Conservation (phyloP, 2,888 invertebrate species). For the Penaeus monodon region DNA sequence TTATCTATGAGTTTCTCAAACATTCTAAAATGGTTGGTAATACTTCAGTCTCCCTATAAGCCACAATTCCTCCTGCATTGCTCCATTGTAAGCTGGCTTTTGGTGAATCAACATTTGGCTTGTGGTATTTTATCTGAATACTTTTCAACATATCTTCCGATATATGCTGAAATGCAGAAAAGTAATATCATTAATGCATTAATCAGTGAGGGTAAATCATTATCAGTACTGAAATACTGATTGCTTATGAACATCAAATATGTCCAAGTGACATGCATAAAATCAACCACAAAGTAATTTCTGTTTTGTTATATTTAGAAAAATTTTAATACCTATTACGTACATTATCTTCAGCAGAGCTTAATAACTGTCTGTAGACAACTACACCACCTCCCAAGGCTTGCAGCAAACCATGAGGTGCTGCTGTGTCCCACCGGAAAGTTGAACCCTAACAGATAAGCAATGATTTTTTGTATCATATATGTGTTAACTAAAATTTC, state of each 20-base stretch:
- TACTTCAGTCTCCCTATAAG: constrained; percentile 27
- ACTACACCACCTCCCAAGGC: constrained; percentile 82
- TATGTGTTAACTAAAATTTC: neutral
- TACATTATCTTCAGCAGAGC: neutral
- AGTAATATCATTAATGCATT: no score
- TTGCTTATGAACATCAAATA: neutral
- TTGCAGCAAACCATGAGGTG: constrained; percentile 85
- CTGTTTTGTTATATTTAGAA: neutral
- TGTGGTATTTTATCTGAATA: constrained; percentile 43
- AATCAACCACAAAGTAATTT: neutral
- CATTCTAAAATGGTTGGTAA: constrained; percentile 33
- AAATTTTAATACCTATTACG: neutral
- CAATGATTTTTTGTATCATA: constrained; percentile 70
- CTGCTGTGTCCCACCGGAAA: constrained; percentile 93
- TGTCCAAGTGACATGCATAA: neutral
- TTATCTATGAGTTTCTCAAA: neutral
- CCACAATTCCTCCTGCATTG: constrained; percentile 51
- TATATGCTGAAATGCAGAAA: constrained; percentile 23
- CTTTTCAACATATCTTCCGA: constrained; percentile 15
- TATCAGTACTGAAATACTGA: neutral
- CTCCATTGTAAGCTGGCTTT: constrained; percentile 29
- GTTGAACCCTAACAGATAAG: constrained; percentile 75
- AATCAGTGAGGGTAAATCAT: neutral
- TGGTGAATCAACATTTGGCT: constrained; percentile 30
- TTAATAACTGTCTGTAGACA: constrained; percentile 26